Base-by-base conservation (phyloP, 1,140 invertebrate species). In the Lepidurus arcticus region DNA sequence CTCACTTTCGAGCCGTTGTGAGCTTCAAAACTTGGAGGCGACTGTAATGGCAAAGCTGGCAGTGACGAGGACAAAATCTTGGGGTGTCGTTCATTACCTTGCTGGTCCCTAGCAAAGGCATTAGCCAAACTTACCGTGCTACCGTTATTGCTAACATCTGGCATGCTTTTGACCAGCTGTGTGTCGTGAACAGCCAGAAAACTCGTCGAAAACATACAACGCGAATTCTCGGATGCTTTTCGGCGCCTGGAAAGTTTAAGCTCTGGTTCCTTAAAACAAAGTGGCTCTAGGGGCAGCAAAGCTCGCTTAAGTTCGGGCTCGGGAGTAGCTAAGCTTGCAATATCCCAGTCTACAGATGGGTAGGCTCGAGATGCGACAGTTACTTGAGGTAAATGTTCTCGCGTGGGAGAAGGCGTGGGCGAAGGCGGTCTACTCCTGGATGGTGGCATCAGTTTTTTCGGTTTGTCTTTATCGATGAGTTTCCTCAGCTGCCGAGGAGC, bases 401-500 rank as follows among this genome's bases (percentile, higher is more conserved):
- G 53, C 6, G 53, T 65, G 21, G 53, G 53, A 9, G 53, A 65
- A 16, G 53, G 53, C 21, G 8, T 21, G 21, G 53, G 53, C 13
- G 53, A 65, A 5, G 53, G 8, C 5, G 53, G 53, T 13, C 53
- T 9, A 8, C 53, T 65, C 53, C 13, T 65, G 21, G 21, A n/a
- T 16, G 53, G 53, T 16, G 53, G 21, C 21, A n/a, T 13, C 16
- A 42, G 13, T 44, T 76, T 76, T 4, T 43, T 53, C n/a, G 34
- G 3, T n/a, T 76, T 76, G 9, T 76, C 75, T 47, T 47, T 44
- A 9, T 26, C 26, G 16, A 76, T 44, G 44, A 76, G 42, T 47
- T 76, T 76, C 1, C 42, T 44, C 24, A 76, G 44, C 75, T 76
- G 75, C 24, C 44, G 34, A 1, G 75, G 75, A 13, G 75, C 75